Evolutionary conservation across 2,888 invertebrate species (phyloP), one percentile per base, ranked within the genome.

Genomic region (Napeogenes inachia): DNA sequence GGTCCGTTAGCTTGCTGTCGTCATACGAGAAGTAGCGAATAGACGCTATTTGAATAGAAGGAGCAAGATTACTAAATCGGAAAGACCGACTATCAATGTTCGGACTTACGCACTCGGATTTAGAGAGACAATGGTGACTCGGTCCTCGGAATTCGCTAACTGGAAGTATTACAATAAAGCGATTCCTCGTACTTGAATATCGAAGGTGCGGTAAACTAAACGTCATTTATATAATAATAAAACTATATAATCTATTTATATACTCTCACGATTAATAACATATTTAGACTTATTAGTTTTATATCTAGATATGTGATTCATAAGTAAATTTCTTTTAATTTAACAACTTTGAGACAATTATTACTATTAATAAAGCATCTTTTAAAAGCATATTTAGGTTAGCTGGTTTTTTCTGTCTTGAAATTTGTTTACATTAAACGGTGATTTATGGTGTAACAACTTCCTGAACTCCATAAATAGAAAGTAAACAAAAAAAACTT

Each of bases 41-140:
- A 77, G 76, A 84, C 85, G 81, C 75, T 74, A 81, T 80, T 80
- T 79, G 86, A 88, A 88, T 88, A 80, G 77, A 78, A 87, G 87
- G 77, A 75, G 30, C 42, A 42, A 21, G 4, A 35, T 33, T 21
- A 46, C 21, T 57, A 57, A 35, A 32, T 57, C 35, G 35, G 4
- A 35, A 35, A 21, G 21, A 21, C 21, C 21, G 21, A 21, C 21
- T 1, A 21, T 21, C 21, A 21, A 21, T 21, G 21, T 1, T 21
- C 1, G 35, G 73, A 62, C 77, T 83, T 84, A 83, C 84, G 86
- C 82, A 78, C 78, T 72, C 71, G 72, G 72, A 70, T 76, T 78
- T 79, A 77, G 69, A 79, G 82, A 81, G 84, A 85, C 80, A 81
- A 82, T 80, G 73, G 76, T 76, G 79, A 81, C 78, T 78, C 78